phyloP scores from a whole-genome alignment of 1,140 invertebrate species.

The Calliopsis andreniformis region DNA sequence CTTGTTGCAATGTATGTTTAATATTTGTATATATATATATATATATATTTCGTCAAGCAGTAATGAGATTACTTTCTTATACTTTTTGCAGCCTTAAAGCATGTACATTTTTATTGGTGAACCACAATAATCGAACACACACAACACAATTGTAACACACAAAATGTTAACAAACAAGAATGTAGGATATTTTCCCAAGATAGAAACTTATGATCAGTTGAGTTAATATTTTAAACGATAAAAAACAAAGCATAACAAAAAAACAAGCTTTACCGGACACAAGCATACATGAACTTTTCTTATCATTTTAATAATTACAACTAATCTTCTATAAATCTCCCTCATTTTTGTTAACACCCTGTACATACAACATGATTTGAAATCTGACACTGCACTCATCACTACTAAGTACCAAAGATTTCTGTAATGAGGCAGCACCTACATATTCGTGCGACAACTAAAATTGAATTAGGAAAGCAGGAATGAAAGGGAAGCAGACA shows the following conservation, averaged over 20 bases:
- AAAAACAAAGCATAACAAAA: too few relatives aligned
- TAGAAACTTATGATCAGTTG: too few relatives aligned
- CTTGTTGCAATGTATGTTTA: constrained; percentile 10
- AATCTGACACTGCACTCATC: neutral
- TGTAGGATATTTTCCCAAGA: too few relatives aligned
- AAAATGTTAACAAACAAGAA: neutral
- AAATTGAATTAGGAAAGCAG: neutral
- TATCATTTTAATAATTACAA: too few relatives aligned
- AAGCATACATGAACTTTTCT: too few relatives aligned
- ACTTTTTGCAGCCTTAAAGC: neutral
- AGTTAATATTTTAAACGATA: too few relatives aligned
- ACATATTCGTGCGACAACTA: neutral
- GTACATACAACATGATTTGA: neutral
- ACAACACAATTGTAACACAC: neutral
- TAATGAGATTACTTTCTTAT: constrained; percentile 25
- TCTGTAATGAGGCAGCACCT: constrained; percentile 19
- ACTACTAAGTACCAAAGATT: too few relatives aligned
- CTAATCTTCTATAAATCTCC: too few relatives aligned
- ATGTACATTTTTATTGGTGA: neutral
- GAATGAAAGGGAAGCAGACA: neutral
- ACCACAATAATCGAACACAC: neutral
- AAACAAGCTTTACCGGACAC: too few relatives aligned
- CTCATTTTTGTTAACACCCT: too few relatives aligned
- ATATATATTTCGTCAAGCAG: neutral
- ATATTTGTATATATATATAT: neutral